phyloP scores from a whole-genome alignment of 2,113 vertebrate genomes.

The Gobio gobio region DNA sequence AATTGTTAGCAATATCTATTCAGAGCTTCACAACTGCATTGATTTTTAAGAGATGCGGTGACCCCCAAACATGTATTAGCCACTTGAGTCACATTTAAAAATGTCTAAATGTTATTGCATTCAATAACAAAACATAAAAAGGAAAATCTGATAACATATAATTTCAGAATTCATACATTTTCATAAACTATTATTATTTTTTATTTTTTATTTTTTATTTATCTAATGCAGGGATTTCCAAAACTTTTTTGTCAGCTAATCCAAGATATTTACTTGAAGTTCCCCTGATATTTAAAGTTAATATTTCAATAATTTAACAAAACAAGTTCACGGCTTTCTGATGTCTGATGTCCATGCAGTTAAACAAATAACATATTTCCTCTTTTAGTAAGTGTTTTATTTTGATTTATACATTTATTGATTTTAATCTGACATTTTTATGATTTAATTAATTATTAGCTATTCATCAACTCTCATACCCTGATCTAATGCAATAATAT shows the following conservation, averaged over 20 bases:
- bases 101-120: background rate
- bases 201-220: background rate
- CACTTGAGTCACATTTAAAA: background rate
- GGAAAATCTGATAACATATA: background rate
- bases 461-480: background rate
- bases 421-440: background rate
- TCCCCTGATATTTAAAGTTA: background rate
- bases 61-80: background rate
- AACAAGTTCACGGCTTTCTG: no score
- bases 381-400: background rate
- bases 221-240: background rate
- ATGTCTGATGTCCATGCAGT: no score
- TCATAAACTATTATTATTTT: background rate
- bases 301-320: background rate
- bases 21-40: background rate
- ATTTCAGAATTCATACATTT: background rate
- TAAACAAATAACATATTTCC: no score
- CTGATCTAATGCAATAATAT: background rate
- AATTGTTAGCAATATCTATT: background rate
- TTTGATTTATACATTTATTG: background rate
- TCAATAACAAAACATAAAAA: background rate
- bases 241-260: background rate
- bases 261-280: background rate
- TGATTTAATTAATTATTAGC: background rate
- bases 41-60: background rate